Evolutionary conservation across 2,797 vertebrate species (phyloP).

Genomic region (Simalia tracyae): DNA sequence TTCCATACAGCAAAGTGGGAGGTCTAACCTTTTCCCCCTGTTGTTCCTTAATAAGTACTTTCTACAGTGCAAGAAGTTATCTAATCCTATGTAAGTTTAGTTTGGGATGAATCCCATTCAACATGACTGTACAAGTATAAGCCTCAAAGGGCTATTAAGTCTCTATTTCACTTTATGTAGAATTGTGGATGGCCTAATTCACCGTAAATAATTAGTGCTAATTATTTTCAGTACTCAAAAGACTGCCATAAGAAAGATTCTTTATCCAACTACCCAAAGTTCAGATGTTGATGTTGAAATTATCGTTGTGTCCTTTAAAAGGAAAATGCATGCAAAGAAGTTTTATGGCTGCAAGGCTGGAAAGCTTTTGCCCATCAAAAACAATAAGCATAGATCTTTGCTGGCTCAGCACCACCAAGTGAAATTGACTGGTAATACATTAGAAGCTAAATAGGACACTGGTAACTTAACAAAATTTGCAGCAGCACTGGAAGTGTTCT

Average conservation of each 20-base stretch:
- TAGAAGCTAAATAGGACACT: background rate
- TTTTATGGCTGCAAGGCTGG: background rate
- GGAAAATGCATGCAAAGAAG: background rate
- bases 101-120: background rate
- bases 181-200: background rate
- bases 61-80: background rate
- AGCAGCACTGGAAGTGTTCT: too few species aligned
- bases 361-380: background rate
- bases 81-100: background rate
- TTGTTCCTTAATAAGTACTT: background rate
- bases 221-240: background rate
- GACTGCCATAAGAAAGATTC: background rate
- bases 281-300: background rate
- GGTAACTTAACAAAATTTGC: background rate
- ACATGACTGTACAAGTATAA: background rate
- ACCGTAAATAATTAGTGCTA: background rate
- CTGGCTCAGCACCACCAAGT: conserved; percentile 36
- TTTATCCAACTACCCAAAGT: background rate
- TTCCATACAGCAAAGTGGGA: background rate
- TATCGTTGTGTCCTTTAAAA: background rate
- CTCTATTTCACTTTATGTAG: background rate
- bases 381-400: background rate
- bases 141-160: background rate
- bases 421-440: conserved; percentile 20
- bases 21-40: background rate